Base-by-base conservation (phyloP, 35 echinoderm and acorn worm genomes). In the Ptychodera flava region DNA sequence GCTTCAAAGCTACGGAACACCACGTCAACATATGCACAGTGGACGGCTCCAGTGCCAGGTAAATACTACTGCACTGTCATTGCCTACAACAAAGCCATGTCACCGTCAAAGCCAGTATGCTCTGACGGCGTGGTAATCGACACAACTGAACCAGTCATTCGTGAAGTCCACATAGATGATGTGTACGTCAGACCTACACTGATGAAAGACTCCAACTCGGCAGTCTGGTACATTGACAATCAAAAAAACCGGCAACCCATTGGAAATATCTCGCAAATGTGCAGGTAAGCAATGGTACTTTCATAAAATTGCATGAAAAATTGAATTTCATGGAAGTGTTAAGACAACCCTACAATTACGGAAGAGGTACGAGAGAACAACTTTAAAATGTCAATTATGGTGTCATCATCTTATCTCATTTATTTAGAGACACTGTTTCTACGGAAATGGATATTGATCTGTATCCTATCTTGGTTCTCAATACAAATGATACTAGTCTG, bases 121-220 rank as follows among this genome's bases (percentile, higher is more conserved):
- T 89, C 87, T 1, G 87, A 89, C 34, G 87, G 87, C 27, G 87
- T 89, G 32, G 36, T 77, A 32, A 90, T 90, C 33, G 88, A 90
- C 33, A 32, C 22, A 10, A 83, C 80, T 28, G 45, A 81, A 33
- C 88, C 88, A 35, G 81, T 32, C 35, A 22, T 90, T 33, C 16
- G 33, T n/a, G 28, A 84, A 15, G 76, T 90, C 0, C 15, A 16
- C 1, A 35, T 90, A 31, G 33, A 83, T 10, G 37, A 85, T 6
- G 29, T 52, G 36, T 32, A 32, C 30, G 37, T 85, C 1, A 75
- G 81, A 33, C 81, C 81, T 12, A 82, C 81, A 2, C 88, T 90
- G 0, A 64, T 52, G 33, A 82, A 30, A n/a, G 82, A 84, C 31
- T 32, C 0, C 31, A 52, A 79, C 22, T 37, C 35, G 27, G 33